Base-by-base conservation (phyloP, 2,797 vertebrate genomes). In the Gobio occitaniae region DNA sequence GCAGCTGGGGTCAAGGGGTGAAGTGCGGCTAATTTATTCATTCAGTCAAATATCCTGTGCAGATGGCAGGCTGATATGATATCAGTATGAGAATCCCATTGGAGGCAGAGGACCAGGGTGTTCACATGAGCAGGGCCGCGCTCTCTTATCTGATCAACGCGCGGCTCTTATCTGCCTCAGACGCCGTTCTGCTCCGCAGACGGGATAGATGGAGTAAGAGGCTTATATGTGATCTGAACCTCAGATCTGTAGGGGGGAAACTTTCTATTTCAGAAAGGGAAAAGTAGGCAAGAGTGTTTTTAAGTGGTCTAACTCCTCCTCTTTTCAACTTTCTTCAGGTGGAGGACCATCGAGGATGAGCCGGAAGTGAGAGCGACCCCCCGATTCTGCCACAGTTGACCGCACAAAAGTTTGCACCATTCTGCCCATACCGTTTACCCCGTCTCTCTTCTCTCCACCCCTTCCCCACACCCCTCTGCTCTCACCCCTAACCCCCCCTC, bases 11-110 rank as follows among this genome's bases (percentile, higher is more conserved):
- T 94, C 93, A 90, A 59, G 84, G 87, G 94, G 95, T 95, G 94
- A 96, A 95, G 94, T 95, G 93, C 90, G 87, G 94, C 94, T 96
- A 95, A 96, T 96, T 95, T 95, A 95, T 96, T 96, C 95, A 95
- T 94, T 96, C 95, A 95, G 94, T 95, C 94, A 95, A 93, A 95
- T 96, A 95, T 96, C 93, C 95, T 95, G 92, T 93, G 93, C 94
- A 96, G 95, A 95, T 96, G 95, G 94, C 88, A 91, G 90, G 91
- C 93, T 91, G 95, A 95, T 95, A 95, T 90, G 92, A 93, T 94
- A 95, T 95, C 95, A 92, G 91, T 86, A 84, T 88, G 87, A 87
- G 84, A 90, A 88, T 89, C 87, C 94, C 88, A 88, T 89, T 72
- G 63, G 87, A 86, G 87, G 65, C 85, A 82, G 68, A 79, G 75